Percentiles rank a stretch among this genome's conserved stretches.
phyloP scores from a whole-genome alignment of 2,113 vertebrate species.

The Myiagra hebetior region DNA sequence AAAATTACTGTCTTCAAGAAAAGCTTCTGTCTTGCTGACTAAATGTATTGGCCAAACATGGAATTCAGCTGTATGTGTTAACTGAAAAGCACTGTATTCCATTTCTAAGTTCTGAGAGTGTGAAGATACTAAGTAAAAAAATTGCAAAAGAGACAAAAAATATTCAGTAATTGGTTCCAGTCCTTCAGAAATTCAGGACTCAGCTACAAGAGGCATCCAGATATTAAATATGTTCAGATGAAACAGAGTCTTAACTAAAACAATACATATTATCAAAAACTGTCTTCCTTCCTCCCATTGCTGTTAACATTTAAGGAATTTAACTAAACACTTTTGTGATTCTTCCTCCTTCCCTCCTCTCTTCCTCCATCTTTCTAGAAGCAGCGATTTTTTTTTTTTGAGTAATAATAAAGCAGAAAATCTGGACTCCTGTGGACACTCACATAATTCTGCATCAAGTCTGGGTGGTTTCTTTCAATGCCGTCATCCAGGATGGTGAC shows the following conservation, averaged over 20 bases:
- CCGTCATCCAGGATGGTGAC: slow-evolving; percentile 97
- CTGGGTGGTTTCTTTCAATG: slow-evolving; percentile 96
- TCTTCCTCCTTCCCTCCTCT: neutral
- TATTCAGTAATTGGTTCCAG: neutral
- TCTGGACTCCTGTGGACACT: slow-evolving; percentile 62
- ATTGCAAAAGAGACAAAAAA: neutral
- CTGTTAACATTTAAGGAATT: neutral
- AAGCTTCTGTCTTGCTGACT: neutral
- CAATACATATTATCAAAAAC: neutral
- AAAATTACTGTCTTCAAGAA: neutral
- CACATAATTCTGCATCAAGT: slow-evolving; percentile 96
- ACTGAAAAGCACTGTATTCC: neutral
- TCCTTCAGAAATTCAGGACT: neutral
- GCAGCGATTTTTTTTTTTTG: neutral
- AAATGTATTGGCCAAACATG: neutral
- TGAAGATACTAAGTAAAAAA: neutral
- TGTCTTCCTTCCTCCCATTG: neutral
- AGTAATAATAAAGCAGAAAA: neutral
- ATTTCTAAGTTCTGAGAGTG: neutral
- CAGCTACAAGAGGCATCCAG: neutral
- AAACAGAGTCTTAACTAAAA: neutral
- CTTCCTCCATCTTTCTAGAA: neutral
- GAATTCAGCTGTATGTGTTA: neutral
- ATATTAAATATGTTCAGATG: neutral
- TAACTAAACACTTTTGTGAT: neutral